Percentiles rank a stretch among this genome's conserved stretches.
Conservation (phyloP, 2,113 vertebrate species). For the Promerops cafer region DNA sequence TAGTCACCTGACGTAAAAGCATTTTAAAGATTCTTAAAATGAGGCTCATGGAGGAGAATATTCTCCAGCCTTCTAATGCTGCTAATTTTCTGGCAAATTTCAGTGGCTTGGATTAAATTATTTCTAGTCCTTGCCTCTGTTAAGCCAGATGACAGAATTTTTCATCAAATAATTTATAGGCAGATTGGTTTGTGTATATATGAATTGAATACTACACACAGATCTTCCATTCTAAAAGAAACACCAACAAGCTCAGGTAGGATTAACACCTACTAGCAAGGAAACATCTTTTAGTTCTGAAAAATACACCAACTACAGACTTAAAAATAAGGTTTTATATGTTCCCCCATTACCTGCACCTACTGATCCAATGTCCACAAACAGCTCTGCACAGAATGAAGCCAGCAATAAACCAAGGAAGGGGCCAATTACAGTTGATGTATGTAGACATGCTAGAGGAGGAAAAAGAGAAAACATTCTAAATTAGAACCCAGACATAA, state of each 20-base stretch:
- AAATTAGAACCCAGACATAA: neutral
- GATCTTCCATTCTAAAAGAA: neutral
- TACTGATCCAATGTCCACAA: constrained; percentile 87
- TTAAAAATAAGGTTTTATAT: neutral
- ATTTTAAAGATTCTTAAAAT: neutral
- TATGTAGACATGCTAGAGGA: constrained; percentile 82
- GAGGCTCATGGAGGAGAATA: neutral
- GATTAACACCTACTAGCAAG: neutral
- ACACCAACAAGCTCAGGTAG: neutral
- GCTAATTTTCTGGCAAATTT: neutral
- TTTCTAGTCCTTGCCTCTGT: neutral
- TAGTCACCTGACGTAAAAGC: neutral
- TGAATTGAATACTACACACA: neutral
- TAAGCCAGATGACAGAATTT: neutral
- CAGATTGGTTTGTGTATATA: neutral
- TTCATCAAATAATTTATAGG: neutral
- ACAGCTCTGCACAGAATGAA: constrained; percentile 84
- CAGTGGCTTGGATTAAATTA: neutral
- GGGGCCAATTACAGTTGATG: constrained; percentile 82
- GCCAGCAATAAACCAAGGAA: constrained; percentile 86
- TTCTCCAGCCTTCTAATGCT: neutral
- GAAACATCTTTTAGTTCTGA: neutral
- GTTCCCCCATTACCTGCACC: constrained; percentile 77
- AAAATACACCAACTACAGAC: neutral
- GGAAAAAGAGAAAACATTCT: neutral